Conservation (phyloP, 2,797 vertebrate species). For the Pantherophis vulpinus region DNA sequence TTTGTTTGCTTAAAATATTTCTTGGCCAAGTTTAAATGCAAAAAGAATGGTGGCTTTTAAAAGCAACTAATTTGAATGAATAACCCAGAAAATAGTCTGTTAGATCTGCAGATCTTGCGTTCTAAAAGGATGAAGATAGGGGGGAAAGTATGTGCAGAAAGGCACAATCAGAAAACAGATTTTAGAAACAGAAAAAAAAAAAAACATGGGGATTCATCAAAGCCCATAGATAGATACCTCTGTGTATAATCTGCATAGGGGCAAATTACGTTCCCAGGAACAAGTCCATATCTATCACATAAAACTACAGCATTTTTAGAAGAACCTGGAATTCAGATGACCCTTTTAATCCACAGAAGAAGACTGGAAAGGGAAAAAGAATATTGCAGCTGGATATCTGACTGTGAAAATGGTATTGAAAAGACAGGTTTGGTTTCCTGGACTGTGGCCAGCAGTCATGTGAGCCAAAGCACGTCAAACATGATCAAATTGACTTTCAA, state of each 20-base stretch:
- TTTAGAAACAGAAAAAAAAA: neutral
- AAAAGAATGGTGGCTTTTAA: neutral
- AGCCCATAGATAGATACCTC: neutral
- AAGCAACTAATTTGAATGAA: neutral
- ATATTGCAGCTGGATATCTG: neutral
- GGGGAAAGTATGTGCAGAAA: too few relatives aligned
- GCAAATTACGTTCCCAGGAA: neutral
- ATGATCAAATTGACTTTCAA: neutral
- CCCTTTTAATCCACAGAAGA: neutral
- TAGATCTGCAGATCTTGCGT: neutral
- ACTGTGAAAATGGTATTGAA: neutral
- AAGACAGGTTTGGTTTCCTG: neutral
- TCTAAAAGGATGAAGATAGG: neutral
- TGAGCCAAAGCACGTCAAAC: neutral
- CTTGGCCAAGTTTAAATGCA: neutral
- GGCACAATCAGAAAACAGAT: neutral
- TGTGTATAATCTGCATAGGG: neutral
- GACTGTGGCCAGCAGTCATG: neutral
- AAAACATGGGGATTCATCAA: neutral
- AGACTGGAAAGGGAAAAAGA: neutral
- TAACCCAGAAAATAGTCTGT: neutral
- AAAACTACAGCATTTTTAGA: neutral
- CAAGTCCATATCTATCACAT: neutral
- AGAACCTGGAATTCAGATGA: neutral
- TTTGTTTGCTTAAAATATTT: neutral